Evolutionary conservation across 2,888 invertebrate genomes (phyloP).

Genomic region (Empis livida): DNA sequence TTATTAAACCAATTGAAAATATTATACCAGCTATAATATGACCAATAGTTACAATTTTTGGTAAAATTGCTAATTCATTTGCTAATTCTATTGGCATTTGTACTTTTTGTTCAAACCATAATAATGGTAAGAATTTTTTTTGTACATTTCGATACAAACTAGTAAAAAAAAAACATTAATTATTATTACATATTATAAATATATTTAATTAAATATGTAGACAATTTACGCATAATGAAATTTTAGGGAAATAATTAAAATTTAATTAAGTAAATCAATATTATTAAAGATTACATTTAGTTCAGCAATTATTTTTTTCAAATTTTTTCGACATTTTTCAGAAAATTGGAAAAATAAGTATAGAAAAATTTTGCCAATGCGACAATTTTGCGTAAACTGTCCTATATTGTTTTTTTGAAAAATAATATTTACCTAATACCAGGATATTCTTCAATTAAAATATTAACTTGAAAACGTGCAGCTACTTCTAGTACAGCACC

Average conservation of each 20-base stretch:
- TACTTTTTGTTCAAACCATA: slow-evolving; percentile 67
- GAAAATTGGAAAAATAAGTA: no score
- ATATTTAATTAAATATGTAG: no score
- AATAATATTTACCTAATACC: slow-evolving; percentile 47
- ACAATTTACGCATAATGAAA: no score
- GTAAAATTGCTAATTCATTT: slow-evolving; percentile 39
- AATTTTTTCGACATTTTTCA: no score
- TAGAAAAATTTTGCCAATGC: no score
- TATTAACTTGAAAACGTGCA: slow-evolving; percentile 67
- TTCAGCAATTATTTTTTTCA: no score
- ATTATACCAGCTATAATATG: slow-evolving; percentile 39
- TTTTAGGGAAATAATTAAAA: no score
- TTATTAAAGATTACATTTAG: no score
- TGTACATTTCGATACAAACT: slow-evolving; percentile 56
- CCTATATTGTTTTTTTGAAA: no score
- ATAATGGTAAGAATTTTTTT: slow-evolving; percentile 54
- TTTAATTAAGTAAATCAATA: no score
- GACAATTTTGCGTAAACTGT: no score
- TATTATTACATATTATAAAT: no score
- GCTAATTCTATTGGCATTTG: slow-evolving; percentile 44
- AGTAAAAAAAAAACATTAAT: slow-evolving; percentile 24
- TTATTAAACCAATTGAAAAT: slow-evolving; percentile 33
- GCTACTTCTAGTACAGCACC: slow-evolving; percentile 64
- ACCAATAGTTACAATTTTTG: slow-evolving; percentile 41
- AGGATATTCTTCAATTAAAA: slow-evolving; percentile 51